Conservation (phyloP, 2,113 vertebrate genomes). For the Promerops cafer region DNA sequence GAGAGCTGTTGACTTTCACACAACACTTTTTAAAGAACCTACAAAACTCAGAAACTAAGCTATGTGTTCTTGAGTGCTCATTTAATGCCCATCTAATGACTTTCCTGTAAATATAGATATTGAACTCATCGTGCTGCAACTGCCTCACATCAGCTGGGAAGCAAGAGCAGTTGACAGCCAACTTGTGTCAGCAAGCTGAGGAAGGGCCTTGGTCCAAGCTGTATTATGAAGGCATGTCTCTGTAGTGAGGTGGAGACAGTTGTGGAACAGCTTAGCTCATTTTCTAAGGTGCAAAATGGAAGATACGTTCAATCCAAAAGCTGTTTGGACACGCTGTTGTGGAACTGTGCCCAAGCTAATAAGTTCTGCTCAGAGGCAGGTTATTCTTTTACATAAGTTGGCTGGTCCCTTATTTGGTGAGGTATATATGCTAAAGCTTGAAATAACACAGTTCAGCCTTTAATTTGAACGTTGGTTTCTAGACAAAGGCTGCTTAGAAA, state of each 20-base stretch:
- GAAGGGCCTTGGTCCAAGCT: constrained; percentile 14
- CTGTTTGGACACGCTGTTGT: constrained; percentile 15
- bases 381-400: constrained; percentile 41
- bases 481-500: not conserved
- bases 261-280: constrained; percentile 50
- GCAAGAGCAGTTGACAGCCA: not conserved
- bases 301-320: constrained; percentile 27
- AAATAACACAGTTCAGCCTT: constrained; percentile 8
- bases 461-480: not conserved
- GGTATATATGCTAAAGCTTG: constrained; percentile 11
- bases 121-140: not conserved
- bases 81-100: not conserved
- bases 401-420: not conserved
- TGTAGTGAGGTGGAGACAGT: constrained; percentile 24
- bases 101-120: not conserved
- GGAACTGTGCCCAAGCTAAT: constrained; percentile 43
- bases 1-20: not conserved
- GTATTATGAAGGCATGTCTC: constrained; percentile 12
- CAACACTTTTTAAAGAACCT: not conserved
- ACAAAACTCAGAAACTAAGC: not conserved
- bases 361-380: constrained; percentile 30
- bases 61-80: not conserved
- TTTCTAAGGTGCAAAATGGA: constrained; percentile 50
- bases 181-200: constrained; percentile 1
- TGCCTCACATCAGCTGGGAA: not conserved